Base-by-base conservation (phyloP, 1,140 invertebrate species). In the Phymorhynchus buccinoides region DNA sequence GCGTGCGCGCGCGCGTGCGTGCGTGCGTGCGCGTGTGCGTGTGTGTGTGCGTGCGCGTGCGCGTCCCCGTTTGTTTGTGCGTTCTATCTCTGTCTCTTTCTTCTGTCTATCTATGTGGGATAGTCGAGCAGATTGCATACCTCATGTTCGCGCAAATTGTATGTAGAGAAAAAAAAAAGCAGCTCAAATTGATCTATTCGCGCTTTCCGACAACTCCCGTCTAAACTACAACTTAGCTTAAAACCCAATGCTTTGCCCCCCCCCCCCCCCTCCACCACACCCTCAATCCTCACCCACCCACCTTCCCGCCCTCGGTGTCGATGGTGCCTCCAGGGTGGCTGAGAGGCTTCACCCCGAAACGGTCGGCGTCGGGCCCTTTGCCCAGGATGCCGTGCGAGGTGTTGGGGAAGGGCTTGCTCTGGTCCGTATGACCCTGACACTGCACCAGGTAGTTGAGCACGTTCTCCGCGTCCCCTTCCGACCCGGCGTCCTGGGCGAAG, bases 371-470 rank as follows among this genome's bases (percentile, higher is more conserved):
- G 9, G 88, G 86, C 27, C 89, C 89, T 62, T 83, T 88, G 0
- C 92, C 92, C 16, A 92, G 77, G 2, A 85, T 85, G 1, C 91
- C 92, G 77, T 89, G 87, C 35, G 87, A 89, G 18, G 92, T 75
- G 80, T 91, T 90, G 6, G 92, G 92, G 88, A 92, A 93, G 0
- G 91, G 89, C 39, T 87, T 48, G 48, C 89, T 89, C 18, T 83
- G 80, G 12, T 88, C 77, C 6, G 89, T 85, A 12, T 88, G 86
- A 3, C 87, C 87, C 18, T 87, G 84, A 62, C 88, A 90, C 71
- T 89, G 87, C 42, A 93, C 89, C 22, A 93, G 84, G 80, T 93
- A 93, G 85, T 93, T 93, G 35, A 91, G 88, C 1, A 92, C 91
- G 68, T 93, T 93, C 22, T 88, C 87, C 22, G 91, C 89, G 18